Evolutionary conservation across 2,113 vertebrate genomes (phyloP).

Genomic region (Nestor notabilis): DNA sequence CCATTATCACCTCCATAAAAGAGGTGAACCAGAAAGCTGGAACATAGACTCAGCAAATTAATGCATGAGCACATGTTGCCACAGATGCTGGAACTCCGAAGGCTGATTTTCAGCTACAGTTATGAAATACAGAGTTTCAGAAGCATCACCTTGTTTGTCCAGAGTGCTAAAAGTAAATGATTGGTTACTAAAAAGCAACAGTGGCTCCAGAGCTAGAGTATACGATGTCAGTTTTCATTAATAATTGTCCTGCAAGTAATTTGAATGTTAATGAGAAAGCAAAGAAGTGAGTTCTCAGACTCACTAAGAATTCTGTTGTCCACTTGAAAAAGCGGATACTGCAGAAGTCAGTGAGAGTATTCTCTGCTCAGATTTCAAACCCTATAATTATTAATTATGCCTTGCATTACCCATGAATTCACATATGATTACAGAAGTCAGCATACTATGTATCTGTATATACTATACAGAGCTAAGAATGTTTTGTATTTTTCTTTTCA

Average conservation of each 20-base stretch:
- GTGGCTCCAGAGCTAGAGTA: neutral
- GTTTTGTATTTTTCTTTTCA: neutral
- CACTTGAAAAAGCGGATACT: neutral
- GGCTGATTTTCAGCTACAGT: neutral
- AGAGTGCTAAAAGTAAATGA: neutral
- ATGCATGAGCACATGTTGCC: neutral
- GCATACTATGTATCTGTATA: neutral
- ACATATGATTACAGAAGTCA: neutral
- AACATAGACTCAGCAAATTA: conserved; percentile 9
- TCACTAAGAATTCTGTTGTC: neutral
- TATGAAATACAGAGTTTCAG: neutral
- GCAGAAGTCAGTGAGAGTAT: neutral
- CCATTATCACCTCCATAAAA: neutral
- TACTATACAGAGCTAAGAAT: neutral
- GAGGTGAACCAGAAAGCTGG: neutral
- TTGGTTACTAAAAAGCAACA: neutral
- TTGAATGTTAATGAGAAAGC: neutral
- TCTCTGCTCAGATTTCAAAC: neutral
- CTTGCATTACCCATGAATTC: neutral
- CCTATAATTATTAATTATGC: neutral
- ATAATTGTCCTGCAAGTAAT: neutral
- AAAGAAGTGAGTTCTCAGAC: neutral
- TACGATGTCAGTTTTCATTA: neutral
- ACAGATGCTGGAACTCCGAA: neutral
- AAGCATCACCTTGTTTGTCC: neutral